These are phyloP conservation scores for Cephalopholis sonnerati DNA, from an alignment of 2,113 vertebrate species.

Conservation along the genomic window DNA sequence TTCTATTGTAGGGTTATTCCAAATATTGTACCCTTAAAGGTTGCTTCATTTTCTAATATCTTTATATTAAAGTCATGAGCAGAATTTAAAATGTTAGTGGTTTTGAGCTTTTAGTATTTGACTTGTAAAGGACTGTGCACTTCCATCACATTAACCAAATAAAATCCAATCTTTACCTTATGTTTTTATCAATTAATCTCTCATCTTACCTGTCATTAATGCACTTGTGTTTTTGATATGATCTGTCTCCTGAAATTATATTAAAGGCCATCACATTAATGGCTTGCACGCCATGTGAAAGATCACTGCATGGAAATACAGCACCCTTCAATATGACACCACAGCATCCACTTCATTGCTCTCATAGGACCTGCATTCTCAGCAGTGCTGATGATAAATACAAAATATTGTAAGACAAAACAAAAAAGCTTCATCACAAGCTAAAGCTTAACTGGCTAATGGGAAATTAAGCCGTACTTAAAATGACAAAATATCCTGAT, in stretches of 20 bases:
- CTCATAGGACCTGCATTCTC: slow-evolving; percentile 6
- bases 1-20: background rate
- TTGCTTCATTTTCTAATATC: background rate
- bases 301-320: slow-evolving; percentile 4
- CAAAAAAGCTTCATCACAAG: slow-evolving; percentile 14
- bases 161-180: background rate
- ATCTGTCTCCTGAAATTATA: background rate
- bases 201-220: background rate
- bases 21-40: background rate
- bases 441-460: slow-evolving; percentile 20
- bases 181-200: background rate
- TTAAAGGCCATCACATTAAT: background rate
- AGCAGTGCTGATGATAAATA: slow-evolving; percentile 10
- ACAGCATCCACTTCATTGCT: slow-evolving; percentile 9
- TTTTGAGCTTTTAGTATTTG: background rate
- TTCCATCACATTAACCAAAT: background rate
- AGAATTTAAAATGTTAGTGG: background rate
- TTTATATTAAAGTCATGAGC: background rate
- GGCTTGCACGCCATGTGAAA: background rate
- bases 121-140: background rate
- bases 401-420: slow-evolving; percentile 13
- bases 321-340: background rate
- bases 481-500: slow-evolving; percentile 17
- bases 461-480: slow-evolving; percentile 10
- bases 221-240: background rate